Base-by-base conservation (phyloP, 1,140 invertebrate species). In the Anastrepha ludens region DNA sequence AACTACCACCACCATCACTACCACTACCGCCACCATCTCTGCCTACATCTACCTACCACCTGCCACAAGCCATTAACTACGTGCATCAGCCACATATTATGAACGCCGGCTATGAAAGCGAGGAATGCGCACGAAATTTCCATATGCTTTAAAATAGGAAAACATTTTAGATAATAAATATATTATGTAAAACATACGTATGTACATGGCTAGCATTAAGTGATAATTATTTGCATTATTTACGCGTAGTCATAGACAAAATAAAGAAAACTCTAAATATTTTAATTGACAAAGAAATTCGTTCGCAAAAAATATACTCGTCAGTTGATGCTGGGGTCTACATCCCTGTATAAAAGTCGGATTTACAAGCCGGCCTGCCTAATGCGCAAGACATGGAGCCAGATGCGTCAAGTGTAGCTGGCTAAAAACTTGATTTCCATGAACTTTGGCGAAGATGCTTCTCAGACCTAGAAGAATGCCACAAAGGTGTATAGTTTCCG, bases 61-160 rank as follows among this genome's bases (percentile, higher is more conserved):
- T 81, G 6, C 74, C 74, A 20, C 74, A 81, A 81, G 44, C 17
- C 39, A 44, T 17, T 15, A 15, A 47, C 20, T 81, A 81, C 17
- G 74, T 81, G 6, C 74, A 81, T 55, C 74, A 81, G 47, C 74
- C 74, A 11, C 74, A 81, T n/a, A 81, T 81, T n/a, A 81, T 81
- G 74, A 81, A 81, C 17, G 44, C 74, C n/a, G 74, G 47, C 17
- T 81, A 81, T 41, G 74, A 81, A 29, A 81, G 74, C 74, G 74
- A 81, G 29, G 47, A 81, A 11, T 47, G 74, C 8, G 74, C 74
- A 81, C 74, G 20, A 81, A 81, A 81, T 29, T 81, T 81, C 44
- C 74, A 81, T 58, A 55, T 81, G 74, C 74, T 81, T 20, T 81
- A 81, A 81, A 55, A 3, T 11, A 44, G 39, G 39, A 17, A 1